Percentiles rank a stretch among this genome's conserved stretches.
Conservation (phyloP, 2,113 vertebrate species). For the Noctilio leporinus region DNA sequence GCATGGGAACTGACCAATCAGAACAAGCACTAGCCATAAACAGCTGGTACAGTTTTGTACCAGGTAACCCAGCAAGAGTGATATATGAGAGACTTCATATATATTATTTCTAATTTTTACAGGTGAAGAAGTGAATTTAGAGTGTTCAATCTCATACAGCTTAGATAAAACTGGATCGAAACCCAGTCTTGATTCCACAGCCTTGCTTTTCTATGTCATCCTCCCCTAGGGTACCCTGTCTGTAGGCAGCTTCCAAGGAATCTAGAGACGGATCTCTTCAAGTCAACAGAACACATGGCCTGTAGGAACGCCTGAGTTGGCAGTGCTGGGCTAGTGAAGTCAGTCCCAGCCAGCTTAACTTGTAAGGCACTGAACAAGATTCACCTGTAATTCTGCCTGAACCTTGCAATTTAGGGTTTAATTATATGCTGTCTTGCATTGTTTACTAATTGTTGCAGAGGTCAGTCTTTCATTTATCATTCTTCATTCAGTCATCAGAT, state of each 20-base stretch:
- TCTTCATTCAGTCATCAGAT: conserved; percentile 49
- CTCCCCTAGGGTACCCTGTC: background rate
- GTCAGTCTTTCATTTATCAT: conserved; percentile 62
- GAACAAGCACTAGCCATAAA: background rate
- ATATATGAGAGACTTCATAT: background rate
- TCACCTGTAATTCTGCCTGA: conserved; percentile 63
- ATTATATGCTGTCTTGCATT: conserved; percentile 63
- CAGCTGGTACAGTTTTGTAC: background rate
- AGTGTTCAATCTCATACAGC: background rate
- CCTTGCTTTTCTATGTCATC: background rate
- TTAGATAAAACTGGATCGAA: background rate
- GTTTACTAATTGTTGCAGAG: conserved; percentile 67
- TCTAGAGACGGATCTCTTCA: background rate
- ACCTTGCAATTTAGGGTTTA: conserved; percentile 66
- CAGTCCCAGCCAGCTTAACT: conserved; percentile 27
- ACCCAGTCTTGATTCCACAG: background rate
- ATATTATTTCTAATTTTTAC: background rate
- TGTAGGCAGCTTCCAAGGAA: background rate
- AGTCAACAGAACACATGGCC: background rate
- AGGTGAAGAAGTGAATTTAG: background rate
- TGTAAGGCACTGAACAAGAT: conserved; percentile 25
- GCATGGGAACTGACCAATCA: background rate
- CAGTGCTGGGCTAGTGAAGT: conserved; percentile 9
- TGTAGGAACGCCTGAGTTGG: background rate
- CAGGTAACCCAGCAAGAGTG: background rate